Percentiles rank a stretch among this genome's conserved stretches.
Evolutionary conservation across 2,797 vertebrate genomes (phyloP).

Genomic region (Sylvia borin): DNA sequence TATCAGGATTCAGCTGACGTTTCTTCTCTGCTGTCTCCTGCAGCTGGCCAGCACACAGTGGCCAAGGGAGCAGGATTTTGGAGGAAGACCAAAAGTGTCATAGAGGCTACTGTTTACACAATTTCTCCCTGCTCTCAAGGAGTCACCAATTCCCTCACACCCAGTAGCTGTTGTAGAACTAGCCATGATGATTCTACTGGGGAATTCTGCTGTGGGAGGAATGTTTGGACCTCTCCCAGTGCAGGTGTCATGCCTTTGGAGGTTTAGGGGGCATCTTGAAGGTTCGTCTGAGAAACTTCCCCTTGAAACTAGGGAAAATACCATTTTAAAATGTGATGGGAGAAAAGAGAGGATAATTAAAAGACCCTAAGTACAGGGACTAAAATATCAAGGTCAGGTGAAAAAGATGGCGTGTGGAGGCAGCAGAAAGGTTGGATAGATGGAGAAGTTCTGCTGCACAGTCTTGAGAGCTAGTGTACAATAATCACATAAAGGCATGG

Average conservation of each 20-base stretch:
- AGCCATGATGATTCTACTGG: rapidly evolving
- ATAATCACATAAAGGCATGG: neutral
- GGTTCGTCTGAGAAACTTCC: neutral
- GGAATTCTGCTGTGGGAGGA: neutral
- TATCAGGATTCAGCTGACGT: neutral
- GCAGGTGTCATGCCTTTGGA: neutral
- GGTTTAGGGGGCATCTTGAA: neutral
- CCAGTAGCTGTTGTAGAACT: neutral
- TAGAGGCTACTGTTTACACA: neutral
- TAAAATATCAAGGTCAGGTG: neutral
- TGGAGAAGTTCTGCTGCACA: neutral
- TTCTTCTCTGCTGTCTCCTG: neutral
- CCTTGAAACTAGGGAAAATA: neutral
- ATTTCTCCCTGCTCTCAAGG: neutral
- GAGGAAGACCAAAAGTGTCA: neutral
- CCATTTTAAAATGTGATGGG: neutral
- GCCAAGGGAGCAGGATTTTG: neutral
- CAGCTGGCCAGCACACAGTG: neutral
- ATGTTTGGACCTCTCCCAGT: neutral
- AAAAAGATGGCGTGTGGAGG: neutral
- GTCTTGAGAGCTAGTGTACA: neutral
- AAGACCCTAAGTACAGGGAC: neutral
- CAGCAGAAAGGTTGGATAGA: neutral
- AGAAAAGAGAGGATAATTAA: neutral
- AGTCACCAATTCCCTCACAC: neutral